These are phyloP conservation scores for Synaphobranchus kaupii DNA, from an alignment of 2,797 vertebrate species.

Conservation along the genomic window DNA sequence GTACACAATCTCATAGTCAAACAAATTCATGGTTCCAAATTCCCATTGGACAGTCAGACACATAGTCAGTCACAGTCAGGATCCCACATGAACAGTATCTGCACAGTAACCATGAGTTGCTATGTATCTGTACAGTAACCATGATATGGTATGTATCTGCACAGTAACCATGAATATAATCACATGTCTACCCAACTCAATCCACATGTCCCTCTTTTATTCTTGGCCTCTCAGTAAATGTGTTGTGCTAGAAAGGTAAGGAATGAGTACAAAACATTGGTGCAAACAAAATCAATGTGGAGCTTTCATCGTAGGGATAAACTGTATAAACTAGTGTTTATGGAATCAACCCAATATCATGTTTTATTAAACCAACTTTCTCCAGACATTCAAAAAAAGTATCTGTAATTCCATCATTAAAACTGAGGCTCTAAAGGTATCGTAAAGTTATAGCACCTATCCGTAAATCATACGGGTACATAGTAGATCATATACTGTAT, in stretches of 20 bases:
- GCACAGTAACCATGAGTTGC: slow-evolving; percentile 4
- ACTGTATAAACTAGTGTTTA: neutral
- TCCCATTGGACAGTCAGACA: too few relatives aligned
- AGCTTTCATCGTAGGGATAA: neutral
- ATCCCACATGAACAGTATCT: neutral
- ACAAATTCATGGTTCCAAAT: too few relatives aligned
- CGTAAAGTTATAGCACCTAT: neutral
- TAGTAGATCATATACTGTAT: neutral
- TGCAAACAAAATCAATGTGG: neutral
- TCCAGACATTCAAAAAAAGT: slow-evolving; percentile 1
- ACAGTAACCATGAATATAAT: neutral
- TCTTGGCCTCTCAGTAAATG: neutral
- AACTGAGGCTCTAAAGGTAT: neutral
- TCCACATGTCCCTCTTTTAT: neutral
- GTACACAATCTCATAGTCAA: too few relatives aligned
- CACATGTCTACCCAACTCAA: neutral
- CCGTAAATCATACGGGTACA: neutral
- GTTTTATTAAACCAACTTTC: neutral
- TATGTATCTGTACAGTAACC: slow-evolving; percentile 9
- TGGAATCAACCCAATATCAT: neutral
- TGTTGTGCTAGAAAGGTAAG: neutral
- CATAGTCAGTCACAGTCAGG: too few relatives aligned
- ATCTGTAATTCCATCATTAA: neutral
- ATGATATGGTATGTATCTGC: slow-evolving; percentile 15
- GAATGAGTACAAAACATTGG: neutral